These are phyloP conservation scores for Chrysolina americana DNA, from an alignment of 2,888 invertebrate species.

Conservation along the genomic window DNA sequence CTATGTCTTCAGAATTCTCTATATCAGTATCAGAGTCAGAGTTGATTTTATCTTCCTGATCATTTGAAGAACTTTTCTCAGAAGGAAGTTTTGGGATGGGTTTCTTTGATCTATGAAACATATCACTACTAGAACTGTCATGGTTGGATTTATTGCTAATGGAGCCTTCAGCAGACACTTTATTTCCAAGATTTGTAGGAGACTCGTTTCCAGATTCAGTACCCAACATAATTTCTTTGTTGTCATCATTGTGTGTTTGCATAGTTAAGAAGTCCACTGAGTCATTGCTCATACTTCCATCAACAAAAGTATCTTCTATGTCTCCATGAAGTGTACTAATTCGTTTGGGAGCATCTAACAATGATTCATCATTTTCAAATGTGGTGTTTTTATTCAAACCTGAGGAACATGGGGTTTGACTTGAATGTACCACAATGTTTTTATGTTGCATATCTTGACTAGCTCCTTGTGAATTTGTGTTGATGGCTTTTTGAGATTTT, in stretches of 20 bases:
- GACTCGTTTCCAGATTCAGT: neutral
- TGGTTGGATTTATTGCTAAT: neutral
- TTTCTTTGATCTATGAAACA: conserved; percentile 9
- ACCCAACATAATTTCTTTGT: neutral
- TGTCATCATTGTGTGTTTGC: conserved; percentile 29
- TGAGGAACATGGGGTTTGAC: conserved; percentile 38
- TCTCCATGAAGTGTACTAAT: conserved; percentile 12
- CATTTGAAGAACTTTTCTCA: neutral
- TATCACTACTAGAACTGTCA: neutral
- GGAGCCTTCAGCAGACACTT: neutral
- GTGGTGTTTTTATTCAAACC: conserved; percentile 7
- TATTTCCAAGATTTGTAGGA: neutral
- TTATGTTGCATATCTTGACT: neutral
- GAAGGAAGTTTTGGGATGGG: neutral
- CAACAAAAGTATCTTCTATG: conserved; percentile 39
- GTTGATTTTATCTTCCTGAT: conserved; percentile 1
- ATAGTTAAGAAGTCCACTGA: conserved; percentile 56
- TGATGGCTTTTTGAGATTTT: conserved; percentile 11
- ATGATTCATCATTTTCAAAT: conserved; percentile 38
- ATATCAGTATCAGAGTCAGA: conserved; percentile 31
- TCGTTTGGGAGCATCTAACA: conserved; percentile 16
- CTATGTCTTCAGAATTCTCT: conserved; percentile 29
- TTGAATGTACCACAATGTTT: conserved; percentile 31
- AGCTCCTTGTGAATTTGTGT: neutral
- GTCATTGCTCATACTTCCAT: conserved; percentile 51